A percentile compares a stretch with the other conserved stretches of the same genome.
phyloP scores from a whole-genome alignment of 1,140 invertebrate species.

The Hylyphantes graminicola region DNA sequence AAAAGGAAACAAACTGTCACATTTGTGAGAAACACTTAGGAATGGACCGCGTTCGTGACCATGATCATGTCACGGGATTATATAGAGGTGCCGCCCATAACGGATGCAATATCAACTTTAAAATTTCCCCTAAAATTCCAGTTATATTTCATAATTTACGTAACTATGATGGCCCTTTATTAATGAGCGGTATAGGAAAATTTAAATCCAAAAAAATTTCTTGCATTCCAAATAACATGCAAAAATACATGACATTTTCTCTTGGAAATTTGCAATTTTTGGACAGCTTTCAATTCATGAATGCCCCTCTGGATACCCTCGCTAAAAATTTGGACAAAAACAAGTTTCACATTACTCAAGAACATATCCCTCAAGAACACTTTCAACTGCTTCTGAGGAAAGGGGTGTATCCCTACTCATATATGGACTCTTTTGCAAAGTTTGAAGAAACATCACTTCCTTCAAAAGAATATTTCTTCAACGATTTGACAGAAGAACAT shows the following conservation, averaged over 20 bases:
- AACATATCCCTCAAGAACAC: not conserved
- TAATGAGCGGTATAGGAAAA: slow-evolving; percentile 8
- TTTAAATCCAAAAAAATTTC: not conserved
- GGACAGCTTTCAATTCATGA: not conserved
- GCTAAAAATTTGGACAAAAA: not conserved
- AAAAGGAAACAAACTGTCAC: no score
- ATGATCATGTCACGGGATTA: slow-evolving; percentile 3
- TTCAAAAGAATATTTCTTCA: not conserved
- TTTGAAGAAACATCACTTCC: slow-evolving; percentile 15
- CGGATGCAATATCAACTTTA: no score
- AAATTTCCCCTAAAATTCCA: not conserved
- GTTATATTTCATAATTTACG: slow-evolving; percentile 16
- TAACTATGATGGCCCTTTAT: not conserved
- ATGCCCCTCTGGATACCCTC: not conserved
- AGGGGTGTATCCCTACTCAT: slow-evolving; percentile 20
- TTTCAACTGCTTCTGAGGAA: not conserved
- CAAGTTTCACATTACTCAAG: not conserved
- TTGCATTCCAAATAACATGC: slow-evolving; percentile 19
- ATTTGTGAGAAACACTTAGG: no score
- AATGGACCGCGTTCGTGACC: not conserved
- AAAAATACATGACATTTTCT: slow-evolving; percentile 34
- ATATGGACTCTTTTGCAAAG: not conserved
- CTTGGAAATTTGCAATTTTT: not conserved
- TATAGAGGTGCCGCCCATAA: slow-evolving; percentile 33
- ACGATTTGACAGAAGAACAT: not conserved